Percentiles rank a stretch among this genome's conserved stretches.
These are phyloP conservation scores for Cebus imitator DNA, from an alignment of 2,113 vertebrate genomes.

Conservation along the genomic window DNA sequence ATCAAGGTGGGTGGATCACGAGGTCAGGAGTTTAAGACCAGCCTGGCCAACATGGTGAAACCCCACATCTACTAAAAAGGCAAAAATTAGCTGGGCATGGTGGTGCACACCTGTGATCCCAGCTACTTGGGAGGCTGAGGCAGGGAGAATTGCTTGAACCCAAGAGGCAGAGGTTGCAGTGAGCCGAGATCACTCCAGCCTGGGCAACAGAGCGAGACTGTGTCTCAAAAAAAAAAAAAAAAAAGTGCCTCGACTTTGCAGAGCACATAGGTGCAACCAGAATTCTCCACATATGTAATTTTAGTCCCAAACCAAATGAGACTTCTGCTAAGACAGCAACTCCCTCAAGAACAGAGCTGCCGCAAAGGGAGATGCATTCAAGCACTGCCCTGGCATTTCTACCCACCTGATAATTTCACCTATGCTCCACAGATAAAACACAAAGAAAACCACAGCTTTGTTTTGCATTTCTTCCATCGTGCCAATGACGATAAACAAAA, in stretches of 20 bases:
- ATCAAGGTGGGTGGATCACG: too few relatives aligned
- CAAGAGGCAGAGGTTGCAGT: too few relatives aligned
- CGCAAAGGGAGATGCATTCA: neutral
- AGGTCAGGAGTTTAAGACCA: too few relatives aligned
- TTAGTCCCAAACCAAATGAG: neutral
- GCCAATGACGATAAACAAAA: slow-evolving; percentile 95
- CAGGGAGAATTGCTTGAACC: too few relatives aligned
- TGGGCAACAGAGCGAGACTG: too few relatives aligned
- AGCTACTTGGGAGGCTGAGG: too few relatives aligned
- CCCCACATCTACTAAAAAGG: too few relatives aligned
- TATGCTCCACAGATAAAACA: slow-evolving; percentile 95
- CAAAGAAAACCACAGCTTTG: slow-evolving; percentile 94
- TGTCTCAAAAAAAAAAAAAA: neutral
- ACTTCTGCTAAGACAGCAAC: neutral
- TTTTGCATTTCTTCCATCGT: slow-evolving; percentile 94
- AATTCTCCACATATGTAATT: neutral
- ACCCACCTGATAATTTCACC: slow-evolving; percentile 93
- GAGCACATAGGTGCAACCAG: neutral
- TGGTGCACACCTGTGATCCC: too few relatives aligned
- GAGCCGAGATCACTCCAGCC: too few relatives aligned
- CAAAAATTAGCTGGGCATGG: too few relatives aligned
- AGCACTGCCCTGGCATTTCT: neutral
- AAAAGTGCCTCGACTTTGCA: neutral
- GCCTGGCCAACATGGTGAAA: too few relatives aligned
- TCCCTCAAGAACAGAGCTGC: neutral